Percentiles rank a stretch among this genome's conserved stretches.
phyloP scores from a whole-genome alignment of 2,113 vertebrate genomes.

The Paradoxurus hermaphroditus region DNA sequence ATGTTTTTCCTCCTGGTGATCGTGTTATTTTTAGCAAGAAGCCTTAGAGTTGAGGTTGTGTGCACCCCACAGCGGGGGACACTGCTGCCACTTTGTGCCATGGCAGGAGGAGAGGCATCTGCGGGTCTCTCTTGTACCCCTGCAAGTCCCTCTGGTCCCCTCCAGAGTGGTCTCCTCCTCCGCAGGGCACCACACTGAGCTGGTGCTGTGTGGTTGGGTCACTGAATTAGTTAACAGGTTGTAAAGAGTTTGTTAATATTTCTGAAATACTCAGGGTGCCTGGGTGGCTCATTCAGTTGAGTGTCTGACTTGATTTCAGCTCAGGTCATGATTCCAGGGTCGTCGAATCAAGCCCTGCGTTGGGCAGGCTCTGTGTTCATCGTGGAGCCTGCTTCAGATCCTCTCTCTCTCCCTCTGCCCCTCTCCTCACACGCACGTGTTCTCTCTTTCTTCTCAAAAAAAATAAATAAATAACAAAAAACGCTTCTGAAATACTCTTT shows the following conservation, averaged over 20 bases:
- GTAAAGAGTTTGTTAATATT: not conserved
- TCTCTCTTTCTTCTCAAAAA: too few relatives aligned
- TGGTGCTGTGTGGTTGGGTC: not conserved
- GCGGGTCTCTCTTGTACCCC: not conserved
- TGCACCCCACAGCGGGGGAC: not conserved
- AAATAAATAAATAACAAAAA: too few relatives aligned
- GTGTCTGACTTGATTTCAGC: too few relatives aligned
- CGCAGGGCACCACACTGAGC: not conserved
- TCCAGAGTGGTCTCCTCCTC: not conserved
- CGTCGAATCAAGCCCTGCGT: too few relatives aligned
- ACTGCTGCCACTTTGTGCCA: not conserved
- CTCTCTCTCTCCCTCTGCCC: too few relatives aligned
- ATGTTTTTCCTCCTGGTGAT: not conserved
- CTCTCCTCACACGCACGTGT: too few relatives aligned
- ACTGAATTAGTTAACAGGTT: not conserved
- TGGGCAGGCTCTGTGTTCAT: too few relatives aligned
- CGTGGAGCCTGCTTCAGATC: too few relatives aligned
- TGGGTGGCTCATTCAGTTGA: too few relatives aligned
- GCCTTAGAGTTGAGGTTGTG: not conserved
- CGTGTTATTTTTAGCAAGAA: not conserved
- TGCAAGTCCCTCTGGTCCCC: not conserved
- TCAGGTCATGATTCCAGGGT: too few relatives aligned
- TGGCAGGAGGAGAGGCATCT: not conserved
- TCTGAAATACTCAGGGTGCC: not conserved
- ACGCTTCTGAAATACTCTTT: not conserved